These are phyloP conservation scores for Anas georgica DNA, from an alignment of 2,797 vertebrate species.

Conservation along the genomic window DNA sequence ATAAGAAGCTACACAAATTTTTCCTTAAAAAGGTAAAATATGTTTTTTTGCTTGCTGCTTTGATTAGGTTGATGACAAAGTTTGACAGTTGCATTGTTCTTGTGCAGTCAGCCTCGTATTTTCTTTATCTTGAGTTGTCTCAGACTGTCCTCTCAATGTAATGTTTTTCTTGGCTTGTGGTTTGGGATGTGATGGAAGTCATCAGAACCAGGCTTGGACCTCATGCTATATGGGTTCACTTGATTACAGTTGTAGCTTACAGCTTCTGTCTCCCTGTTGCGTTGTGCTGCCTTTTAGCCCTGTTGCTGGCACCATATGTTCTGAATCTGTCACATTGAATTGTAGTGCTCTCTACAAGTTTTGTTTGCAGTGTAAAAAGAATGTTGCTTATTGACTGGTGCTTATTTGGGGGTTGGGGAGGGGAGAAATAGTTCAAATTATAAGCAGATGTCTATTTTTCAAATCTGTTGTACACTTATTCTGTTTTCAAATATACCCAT, in stretches of 20 bases:
- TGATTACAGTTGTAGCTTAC: not conserved
- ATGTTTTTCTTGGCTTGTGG: not conserved
- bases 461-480: not conserved
- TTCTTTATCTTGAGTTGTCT: not conserved
- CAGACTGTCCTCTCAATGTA: not conserved
- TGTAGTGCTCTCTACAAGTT: not conserved
- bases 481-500: not conserved
- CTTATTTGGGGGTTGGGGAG: not conserved
- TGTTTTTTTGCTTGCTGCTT: not conserved
- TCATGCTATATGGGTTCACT: not conserved
- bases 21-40: conserved; percentile 77
- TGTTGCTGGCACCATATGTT: not conserved
- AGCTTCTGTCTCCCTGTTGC: not conserved
- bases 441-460: not conserved
- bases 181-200: not conserved
- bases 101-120: not conserved
- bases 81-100: conserved; percentile 14
- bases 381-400: not conserved
- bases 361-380: not conserved
- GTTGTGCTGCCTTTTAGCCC: not conserved
- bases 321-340: not conserved
- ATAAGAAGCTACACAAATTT: conserved; percentile 63
- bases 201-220: not conserved
- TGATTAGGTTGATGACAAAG: not conserved
- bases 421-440: not conserved